phyloP scores from a whole-genome alignment of 2,113 vertebrate species.

The Entomyzon cyanotis region DNA sequence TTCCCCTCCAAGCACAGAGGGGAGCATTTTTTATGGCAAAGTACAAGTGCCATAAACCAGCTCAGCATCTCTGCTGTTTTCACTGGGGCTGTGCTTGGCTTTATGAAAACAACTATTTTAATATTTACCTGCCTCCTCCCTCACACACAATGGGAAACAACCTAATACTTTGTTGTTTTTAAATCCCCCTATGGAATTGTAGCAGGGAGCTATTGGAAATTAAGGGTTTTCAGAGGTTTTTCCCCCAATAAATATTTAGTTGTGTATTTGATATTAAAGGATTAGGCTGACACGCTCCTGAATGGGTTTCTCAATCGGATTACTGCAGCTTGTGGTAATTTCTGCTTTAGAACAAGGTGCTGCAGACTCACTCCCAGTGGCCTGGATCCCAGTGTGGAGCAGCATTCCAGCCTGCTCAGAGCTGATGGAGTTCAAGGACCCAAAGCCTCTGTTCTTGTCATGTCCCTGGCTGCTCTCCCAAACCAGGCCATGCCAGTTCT shows the following conservation, averaged over 20 bases:
- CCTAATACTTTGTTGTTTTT: constrained; percentile 18
- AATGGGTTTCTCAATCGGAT: constrained; percentile 58
- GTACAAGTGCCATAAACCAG: not conserved
- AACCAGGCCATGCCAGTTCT: not conserved
- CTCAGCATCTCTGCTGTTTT: not conserved
- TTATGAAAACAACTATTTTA: not conserved
- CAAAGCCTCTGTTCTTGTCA: not conserved
- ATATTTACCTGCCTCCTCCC: constrained; percentile 29
- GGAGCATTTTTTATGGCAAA: not conserved
- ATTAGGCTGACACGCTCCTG: constrained; percentile 56
- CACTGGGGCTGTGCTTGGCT: not conserved
- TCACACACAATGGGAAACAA: not conserved
- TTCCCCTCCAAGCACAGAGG: not conserved
- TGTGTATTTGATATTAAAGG: constrained; percentile 64
- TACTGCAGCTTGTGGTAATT: constrained; percentile 41
- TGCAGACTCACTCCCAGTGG: not conserved
- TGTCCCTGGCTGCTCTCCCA: not conserved
- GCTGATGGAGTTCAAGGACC: not conserved
- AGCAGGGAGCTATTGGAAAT: constrained; percentile 33
- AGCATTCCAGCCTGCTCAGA: not conserved
- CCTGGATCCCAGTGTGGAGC: not conserved
- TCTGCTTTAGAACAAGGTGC: constrained; percentile 26
- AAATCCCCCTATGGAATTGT: constrained; percentile 49
- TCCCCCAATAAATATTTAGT: constrained; percentile 32
- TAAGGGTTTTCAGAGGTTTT: not conserved